Base-by-base conservation (phyloP, 2,797 vertebrate genomes). In the Mico argentatus region DNA sequence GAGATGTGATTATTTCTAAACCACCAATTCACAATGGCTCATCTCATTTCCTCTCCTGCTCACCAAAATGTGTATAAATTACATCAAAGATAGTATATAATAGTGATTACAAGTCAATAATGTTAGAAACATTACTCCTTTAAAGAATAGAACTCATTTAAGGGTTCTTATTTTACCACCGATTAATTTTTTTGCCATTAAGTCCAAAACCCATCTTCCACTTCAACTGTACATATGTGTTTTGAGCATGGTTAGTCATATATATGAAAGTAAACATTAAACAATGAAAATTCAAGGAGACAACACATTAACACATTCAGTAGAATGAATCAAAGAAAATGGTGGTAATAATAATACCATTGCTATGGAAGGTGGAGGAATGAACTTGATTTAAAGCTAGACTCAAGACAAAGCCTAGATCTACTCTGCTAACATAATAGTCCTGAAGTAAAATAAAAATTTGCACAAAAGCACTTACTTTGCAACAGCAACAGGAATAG, bases 261-360 rank as follows among this genome's bases (percentile, higher is more conserved):
- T 89, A 52, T 88, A 75, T 94, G 89, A 94, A 96, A 96, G 39
- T 70, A 95, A 97, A 95, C 59, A 80, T 0, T 64, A 59, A 82
- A 59, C 17, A 39, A 84, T 97, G 50, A 91, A 96, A 95, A 91
- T 90, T 73, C 81, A 93, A n/a, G 55, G 55, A 86, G 41, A 48
- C 13, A 84, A 52, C 55, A 70, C 26, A 81, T 52, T 89, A 82
- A 73, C 70, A 67, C 1, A 19, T 91, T 87, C 59, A 12, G 46
- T 41, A 90, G 64, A 84, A 81, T n/a, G 44, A 96, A 76, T 81
- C 27, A 20, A 77, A 75, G 48, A 83, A 83, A 90, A 92, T 44
- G 8, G 57, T 77, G 46, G 12, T n/a, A 44, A 44, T 48, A 30
- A 27, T 14, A 50, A 48, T 19, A 8, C 30, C 33, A 48, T 44